phyloP scores from a whole-genome alignment of 1,140 invertebrate genomes.

The Drosophila subpulchrella region DNA sequence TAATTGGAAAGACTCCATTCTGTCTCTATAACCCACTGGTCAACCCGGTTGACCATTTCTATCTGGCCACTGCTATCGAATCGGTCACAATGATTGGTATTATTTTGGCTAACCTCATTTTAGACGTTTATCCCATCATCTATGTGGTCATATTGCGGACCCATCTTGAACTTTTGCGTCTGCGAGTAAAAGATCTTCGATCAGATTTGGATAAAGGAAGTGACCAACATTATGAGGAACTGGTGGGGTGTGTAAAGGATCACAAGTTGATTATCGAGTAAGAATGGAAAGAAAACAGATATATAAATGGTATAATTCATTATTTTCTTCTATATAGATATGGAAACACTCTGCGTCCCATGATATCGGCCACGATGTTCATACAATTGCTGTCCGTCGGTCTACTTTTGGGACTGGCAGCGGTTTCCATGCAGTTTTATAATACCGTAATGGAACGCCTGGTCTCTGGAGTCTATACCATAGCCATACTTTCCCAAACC shows the following conservation, averaged over 20 bases:
- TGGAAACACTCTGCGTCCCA: conserved; percentile 22
- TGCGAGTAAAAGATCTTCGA: conserved; percentile 10
- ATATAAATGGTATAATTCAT: neutral
- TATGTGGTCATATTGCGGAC: conserved; percentile 23
- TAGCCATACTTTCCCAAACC: conserved; percentile 25
- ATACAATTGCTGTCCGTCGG: conserved; percentile 35
- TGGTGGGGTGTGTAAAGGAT: conserved; percentile 33
- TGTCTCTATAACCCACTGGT: conserved; percentile 23
- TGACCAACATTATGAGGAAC: conserved; percentile 23
- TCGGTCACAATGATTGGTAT: neutral
- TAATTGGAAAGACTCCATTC: conserved; percentile 18
- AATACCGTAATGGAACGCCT: conserved; percentile 15
- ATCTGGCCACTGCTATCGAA: conserved; percentile 16
- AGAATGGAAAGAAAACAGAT: neutral
- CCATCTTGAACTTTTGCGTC: conserved; percentile 11
- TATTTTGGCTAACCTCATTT: conserved; percentile 10
- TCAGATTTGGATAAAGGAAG: conserved; percentile 17
- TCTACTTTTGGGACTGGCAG: conserved; percentile 20
- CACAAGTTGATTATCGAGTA: conserved; percentile 38
- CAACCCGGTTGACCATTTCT: conserved; percentile 10
- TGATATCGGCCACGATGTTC: conserved; percentile 43
- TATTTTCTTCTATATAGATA: conserved; percentile 8
- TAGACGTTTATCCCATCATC: conserved; percentile 32
- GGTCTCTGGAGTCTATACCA: conserved; percentile 4
- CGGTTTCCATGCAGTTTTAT: conserved; percentile 36